Percentiles rank a stretch among this genome's conserved stretches.
phyloP scores from a whole-genome alignment of 1,140 invertebrate species.

The Scaptomyza pallida region DNA sequence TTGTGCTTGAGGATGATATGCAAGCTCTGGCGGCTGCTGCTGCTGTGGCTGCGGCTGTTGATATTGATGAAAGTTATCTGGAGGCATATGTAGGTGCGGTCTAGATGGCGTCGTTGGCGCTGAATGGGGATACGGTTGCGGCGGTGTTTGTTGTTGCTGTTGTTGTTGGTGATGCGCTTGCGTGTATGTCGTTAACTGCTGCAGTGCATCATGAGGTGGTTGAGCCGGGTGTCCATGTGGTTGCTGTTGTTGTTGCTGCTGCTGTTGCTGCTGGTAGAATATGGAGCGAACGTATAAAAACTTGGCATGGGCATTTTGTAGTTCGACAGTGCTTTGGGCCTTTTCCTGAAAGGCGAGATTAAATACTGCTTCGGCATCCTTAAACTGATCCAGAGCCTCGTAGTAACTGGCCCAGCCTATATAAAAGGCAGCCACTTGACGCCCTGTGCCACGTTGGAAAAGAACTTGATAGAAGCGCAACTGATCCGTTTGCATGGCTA shows the following conservation, averaged over 20 bases:
- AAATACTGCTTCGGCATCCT: conserved; percentile 90
- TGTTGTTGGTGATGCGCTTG: conserved; percentile 56
- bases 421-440: conserved; percentile 90
- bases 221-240: conserved; percentile 20
- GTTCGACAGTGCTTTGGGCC: conserved; percentile 89
- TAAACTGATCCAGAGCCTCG: conserved; percentile 89
- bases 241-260: conserved; percentile 37
- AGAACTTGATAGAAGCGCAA: conserved; percentile 91
- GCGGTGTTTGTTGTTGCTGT: conserved; percentile 54
- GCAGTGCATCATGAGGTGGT: conserved; percentile 51
- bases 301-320: conserved; percentile 89
- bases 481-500: conserved; percentile 90
- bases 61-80: conserved; percentile 62
- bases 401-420: conserved; percentile 92
- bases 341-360: conserved; percentile 87
- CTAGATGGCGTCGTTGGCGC: conserved; percentile 1
- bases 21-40: conserved; percentile 42
- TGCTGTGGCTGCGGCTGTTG: conserved; percentile 53
- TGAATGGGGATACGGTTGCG: conserved; percentile 19
- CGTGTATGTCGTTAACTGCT: conserved; percentile 60
- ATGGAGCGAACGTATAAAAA: conserved; percentile 87
- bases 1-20: conserved; percentile 24
- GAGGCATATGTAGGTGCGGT: conserved; percentile 10
- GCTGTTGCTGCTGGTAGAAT: conserved; percentile 81
- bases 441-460: conserved; percentile 89